These are phyloP conservation scores for Caradrina kadenii DNA, from an alignment of 2,888 invertebrate species.

Conservation along the genomic window DNA sequence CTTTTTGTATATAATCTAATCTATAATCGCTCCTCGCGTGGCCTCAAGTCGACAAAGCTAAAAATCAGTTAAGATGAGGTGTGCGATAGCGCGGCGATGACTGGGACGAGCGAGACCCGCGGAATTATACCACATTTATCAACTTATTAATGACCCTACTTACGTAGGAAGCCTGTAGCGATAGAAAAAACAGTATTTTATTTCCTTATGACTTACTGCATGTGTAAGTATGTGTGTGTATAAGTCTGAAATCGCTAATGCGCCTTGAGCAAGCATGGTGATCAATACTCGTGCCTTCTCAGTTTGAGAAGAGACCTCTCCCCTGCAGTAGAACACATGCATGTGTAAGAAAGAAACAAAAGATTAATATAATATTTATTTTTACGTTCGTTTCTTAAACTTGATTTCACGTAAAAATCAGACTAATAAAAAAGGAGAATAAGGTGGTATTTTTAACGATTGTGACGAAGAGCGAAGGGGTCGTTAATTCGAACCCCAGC, in stretches of 20 bases:
- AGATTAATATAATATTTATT: not conserved
- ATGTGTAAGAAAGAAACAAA: not conserved
- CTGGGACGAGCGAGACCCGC: conserved; percentile 67
- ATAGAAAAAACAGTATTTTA: conserved; percentile 22
- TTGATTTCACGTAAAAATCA: not conserved
- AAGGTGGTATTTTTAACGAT: not conserved
- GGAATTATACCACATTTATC: conserved; percentile 75
- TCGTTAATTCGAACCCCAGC: too few relatives aligned
- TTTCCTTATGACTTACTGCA: not conserved
- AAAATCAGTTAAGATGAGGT: conserved; percentile 70
- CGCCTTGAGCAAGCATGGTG: too few relatives aligned
- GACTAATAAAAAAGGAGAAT: not conserved
- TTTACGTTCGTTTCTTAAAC: too few relatives aligned
- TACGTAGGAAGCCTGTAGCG: conserved; percentile 9
- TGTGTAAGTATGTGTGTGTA: too few relatives aligned
- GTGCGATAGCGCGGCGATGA: conserved; percentile 70
- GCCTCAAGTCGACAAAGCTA: conserved; percentile 60
- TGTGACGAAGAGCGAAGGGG: too few relatives aligned
- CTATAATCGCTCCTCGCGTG: conserved; percentile 11
- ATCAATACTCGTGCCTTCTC: too few relatives aligned
- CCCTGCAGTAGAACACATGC: too few relatives aligned
- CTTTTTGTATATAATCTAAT: too few relatives aligned
- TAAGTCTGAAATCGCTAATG: too few relatives aligned
- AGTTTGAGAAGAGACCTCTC: too few relatives aligned
- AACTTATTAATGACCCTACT: conserved; percentile 67